Evolutionary conservation across 2,113 vertebrate species (phyloP), one percentile per base, ranked within the genome.

Genomic region (Osmerus eperlanus): DNA sequence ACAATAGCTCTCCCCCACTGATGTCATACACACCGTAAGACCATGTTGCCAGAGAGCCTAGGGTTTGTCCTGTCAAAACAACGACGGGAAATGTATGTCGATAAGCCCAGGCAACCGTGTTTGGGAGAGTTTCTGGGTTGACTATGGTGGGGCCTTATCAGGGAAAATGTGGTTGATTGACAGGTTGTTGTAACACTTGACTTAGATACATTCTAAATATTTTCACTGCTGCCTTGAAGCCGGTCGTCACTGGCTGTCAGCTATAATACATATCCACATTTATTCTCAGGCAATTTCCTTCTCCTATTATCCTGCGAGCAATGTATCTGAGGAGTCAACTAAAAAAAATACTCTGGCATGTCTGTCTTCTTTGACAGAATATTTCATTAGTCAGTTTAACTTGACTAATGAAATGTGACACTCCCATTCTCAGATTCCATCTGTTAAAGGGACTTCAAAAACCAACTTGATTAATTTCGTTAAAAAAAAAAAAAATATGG

Each of bases 391-490:
- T 47, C 28, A 59, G 66, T 25, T 56, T 70, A 56, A 41, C 28
- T n/a, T n/a, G n/a, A n/a, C n/a, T n/a, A n/a, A n/a, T n/a, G n/a
- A n/a, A n/a, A n/a, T n/a, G 16, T 47, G 41, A 23, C 36, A 53
- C 62, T 70, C 55, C 12, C 65, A 65, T 63, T 63, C 71, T 52
- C 47, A 72, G 54, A 81, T 72, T 67, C 62, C 65, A 72, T 74
- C 79, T 67, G 68, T 28, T 56, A 67, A 68, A 75, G 41, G 62
- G 54, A 72, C 76, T 78, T 81, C 60, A 81, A 77, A 81, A 72
- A 47, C 67, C 58, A 47, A 62, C 72, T 23, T 77, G 79, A 79
- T 81, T 81, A 75, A 81, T 71, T 83, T 67, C 51, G 66, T 59
- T 1, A 23, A 23, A 23, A 23, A 23, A 23, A 23, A 23, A 23